Base-by-base conservation (phyloP, 2,797 vertebrate species). In the Rhinichthys osculus region DNA sequence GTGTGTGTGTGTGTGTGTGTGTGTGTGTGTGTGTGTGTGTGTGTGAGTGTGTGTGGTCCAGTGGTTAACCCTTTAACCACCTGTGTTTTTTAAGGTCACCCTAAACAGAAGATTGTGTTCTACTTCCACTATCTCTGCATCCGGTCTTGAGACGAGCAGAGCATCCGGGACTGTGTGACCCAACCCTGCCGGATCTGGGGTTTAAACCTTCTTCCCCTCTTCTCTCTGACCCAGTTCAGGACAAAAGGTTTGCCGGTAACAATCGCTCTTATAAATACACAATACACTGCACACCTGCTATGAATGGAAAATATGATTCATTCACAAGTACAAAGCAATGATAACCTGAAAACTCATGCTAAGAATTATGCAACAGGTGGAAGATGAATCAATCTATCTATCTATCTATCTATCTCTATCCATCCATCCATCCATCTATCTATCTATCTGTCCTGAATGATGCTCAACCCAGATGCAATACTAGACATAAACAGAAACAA, bases 201-300 rank as follows among this genome's bases (percentile, higher is more conserved):
- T 78, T 78, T 33, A 78, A 54, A 64, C 23, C 44, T 7, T 11
- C 33, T 35, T 16, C 33, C 19, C 19, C 19, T 52, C 30, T 70
- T 59, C 64, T 38, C 76, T 74, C 84, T 83, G 84, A 88, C 87
- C 81, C 76, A 88, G 69, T 50, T 84, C 10, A 16, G 2, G n/a
- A 87, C 62, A 87, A 87, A 44, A 84, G 71, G 30, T 81, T 19
- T 73, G 62, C 30, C n/a, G 4, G 44, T 69, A 76, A 59, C 19
- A 0, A 54, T 66, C 6, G 4, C 47, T 54, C 35, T 35, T 42
- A 13, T 13, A 40, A 35, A 71, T 19, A 21, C 70, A 66, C 5
- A 21, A 69, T 9, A 30, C 3, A 42, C 7, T 6, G 16, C 23
- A 42, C 54, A 79, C 7, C 40, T 30, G 54, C 42, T 30, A n/a